Conservation (phyloP, 1,140 invertebrate species). For the Aphis craccivora region DNA sequence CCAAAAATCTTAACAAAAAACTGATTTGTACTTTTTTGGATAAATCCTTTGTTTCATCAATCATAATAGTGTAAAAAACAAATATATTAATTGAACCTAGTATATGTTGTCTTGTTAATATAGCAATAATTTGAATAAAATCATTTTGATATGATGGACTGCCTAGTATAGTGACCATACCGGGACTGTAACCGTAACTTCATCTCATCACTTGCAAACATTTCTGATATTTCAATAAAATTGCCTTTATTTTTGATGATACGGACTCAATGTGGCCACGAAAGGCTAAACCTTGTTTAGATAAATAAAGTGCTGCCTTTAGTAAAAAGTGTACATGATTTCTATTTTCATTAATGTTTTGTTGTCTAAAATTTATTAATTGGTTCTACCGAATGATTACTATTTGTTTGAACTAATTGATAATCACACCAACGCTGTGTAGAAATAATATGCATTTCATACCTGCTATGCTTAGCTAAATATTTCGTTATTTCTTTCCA, state of each 20-base stretch:
- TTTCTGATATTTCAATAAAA: background rate
- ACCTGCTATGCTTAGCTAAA: background rate
- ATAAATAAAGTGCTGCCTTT: background rate
- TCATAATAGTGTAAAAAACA: background rate
- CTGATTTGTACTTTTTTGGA: slow-evolving; percentile 4
- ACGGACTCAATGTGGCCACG: background rate
- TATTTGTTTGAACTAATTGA: slow-evolving; percentile 11
- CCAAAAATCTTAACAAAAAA: slow-evolving; percentile 20
- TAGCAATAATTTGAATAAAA: background rate
- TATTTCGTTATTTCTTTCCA: slow-evolving; percentile 12
- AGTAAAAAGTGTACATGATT: background rate
- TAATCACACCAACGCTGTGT: background rate
- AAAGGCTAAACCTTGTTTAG: slow-evolving; percentile 12
- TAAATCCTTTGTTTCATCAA: slow-evolving; percentile 42
- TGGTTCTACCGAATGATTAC: background rate
- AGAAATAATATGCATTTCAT: background rate
- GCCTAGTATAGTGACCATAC: slow-evolving; percentile 36
- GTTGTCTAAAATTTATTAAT: background rate
- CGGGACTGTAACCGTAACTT: background rate
- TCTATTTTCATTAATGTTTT: background rate
- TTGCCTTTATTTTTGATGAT: background rate
- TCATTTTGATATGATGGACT: background rate
- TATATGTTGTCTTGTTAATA: background rate
- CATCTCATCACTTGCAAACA: slow-evolving; percentile 7
- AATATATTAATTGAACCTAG: background rate